Evolutionary conservation across 1,140 invertebrate species (phyloP).

Genomic region (Neodiprion fabricii): DNA sequence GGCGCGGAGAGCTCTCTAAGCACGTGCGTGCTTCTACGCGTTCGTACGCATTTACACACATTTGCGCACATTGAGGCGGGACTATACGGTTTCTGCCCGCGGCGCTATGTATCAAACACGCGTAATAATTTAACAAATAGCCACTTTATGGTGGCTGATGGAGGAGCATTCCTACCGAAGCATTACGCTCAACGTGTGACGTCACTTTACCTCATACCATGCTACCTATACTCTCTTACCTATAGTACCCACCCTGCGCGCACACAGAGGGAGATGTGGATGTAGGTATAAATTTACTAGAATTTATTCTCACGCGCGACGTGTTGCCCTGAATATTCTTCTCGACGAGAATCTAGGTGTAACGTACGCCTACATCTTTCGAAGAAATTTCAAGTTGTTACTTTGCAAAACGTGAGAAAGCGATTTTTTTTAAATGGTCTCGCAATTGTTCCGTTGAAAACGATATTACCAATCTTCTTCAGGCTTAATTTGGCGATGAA

Average conservation of each 20-base stretch:
- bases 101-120: slow-evolving; percentile 48
- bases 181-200: slow-evolving; percentile 55
- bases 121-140: slow-evolving; percentile 58
- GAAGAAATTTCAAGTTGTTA: too few relatives aligned
- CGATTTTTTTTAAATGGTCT: too few relatives aligned
- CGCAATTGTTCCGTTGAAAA: too few relatives aligned
- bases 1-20: slow-evolving; percentile 17
- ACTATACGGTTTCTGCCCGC: slow-evolving; percentile 31
- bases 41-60: slow-evolving; percentile 38
- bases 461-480: too few relatives aligned
- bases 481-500: too few relatives aligned
- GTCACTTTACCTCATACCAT: slow-evolving; percentile 35
- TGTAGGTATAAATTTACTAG: too few relatives aligned
- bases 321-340: too few relatives aligned
- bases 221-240: neutral
- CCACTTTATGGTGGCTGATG: slow-evolving; percentile 51
- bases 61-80: slow-evolving; percentile 30
- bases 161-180: slow-evolving; percentile 47
- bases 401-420: too few relatives aligned
- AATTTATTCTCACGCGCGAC: too few relatives aligned
- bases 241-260: neutral
- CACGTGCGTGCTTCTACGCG: slow-evolving; percentile 1
- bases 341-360: too few relatives aligned
- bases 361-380: too few relatives aligned
- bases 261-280: too few relatives aligned